phyloP scores from a whole-genome alignment of 1,140 invertebrate species.

The Euschistus heros region DNA sequence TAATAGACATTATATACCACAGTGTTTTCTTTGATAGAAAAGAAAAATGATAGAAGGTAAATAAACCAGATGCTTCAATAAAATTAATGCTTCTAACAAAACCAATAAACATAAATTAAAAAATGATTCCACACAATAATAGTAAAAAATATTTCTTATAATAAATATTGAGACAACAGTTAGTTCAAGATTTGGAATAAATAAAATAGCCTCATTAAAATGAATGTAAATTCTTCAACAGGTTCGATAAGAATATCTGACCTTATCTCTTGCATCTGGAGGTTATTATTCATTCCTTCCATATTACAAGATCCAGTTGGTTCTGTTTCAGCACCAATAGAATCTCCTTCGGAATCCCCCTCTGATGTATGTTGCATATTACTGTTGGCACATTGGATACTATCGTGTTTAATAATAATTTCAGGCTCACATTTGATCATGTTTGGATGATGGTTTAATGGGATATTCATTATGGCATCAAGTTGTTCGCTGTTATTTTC shows the following conservation, averaged over 20 bases:
- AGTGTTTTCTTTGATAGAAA: too few species aligned
- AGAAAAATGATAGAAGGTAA: too few species aligned
- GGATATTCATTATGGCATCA: constrained; percentile 13
- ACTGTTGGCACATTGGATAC: neutral
- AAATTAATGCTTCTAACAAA: too few species aligned
- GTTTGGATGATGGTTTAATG: neutral
- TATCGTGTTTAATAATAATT: constrained; percentile 10
- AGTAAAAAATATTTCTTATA: too few species aligned
- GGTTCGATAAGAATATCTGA: neutral
- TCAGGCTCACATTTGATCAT: constrained; percentile 25
- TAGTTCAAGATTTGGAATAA: too few species aligned
- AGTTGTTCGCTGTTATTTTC: constrained; percentile 17
- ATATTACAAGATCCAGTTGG: constrained; percentile 4
- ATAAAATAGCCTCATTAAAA: too few species aligned
- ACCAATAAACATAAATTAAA: too few species aligned
- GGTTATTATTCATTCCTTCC: neutral
- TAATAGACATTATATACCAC: too few species aligned
- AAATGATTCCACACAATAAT: too few species aligned
- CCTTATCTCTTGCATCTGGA: constrained; percentile 9
- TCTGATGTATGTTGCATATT: neutral
- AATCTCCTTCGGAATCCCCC: constrained; percentile 18
- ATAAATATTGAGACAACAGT: too few species aligned
- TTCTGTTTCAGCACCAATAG: constrained; percentile 15
- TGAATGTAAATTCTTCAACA: too few species aligned
- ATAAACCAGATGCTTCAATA: too few species aligned